Conservation (phyloP, 2,113 vertebrate species). For the Spilogale gracilis region DNA sequence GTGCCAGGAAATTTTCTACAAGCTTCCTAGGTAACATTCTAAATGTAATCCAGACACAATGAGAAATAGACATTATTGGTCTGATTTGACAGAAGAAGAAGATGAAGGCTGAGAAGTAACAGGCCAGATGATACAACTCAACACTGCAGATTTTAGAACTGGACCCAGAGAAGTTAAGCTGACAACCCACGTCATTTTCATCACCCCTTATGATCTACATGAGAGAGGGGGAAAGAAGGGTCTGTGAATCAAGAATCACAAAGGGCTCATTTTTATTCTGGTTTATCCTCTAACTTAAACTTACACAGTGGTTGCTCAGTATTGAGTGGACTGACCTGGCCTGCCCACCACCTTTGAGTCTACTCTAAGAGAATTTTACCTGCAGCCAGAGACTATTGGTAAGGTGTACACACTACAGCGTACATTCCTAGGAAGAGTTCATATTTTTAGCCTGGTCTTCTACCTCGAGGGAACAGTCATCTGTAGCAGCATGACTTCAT, state of each 20-base stretch:
- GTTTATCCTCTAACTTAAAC: not conserved
- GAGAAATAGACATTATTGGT: not conserved
- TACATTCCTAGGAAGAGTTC: not conserved
- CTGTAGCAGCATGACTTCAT: not conserved
- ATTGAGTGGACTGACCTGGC: not conserved
- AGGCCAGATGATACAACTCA: not conserved
- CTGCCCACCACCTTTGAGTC: not conserved
- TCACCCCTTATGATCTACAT: not conserved
- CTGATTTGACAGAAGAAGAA: not conserved
- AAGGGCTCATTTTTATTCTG: not conserved
- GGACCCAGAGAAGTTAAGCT: not conserved
- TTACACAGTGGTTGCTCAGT: not conserved
- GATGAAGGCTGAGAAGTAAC: not conserved
- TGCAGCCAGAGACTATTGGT: not conserved
- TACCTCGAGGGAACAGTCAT: not conserved
- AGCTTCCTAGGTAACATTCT: not conserved
- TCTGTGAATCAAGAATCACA: not conserved
- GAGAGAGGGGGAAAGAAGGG: too few relatives aligned
- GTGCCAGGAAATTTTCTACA: not conserved
- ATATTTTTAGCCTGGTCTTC: not conserved
- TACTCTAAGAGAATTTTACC: not conserved
- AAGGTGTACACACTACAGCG: too few relatives aligned
- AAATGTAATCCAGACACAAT: not conserved
- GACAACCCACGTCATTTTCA: not conserved
- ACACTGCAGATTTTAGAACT: not conserved